Percentiles rank a stretch among this genome's conserved stretches.
These are phyloP conservation scores for Xenentodon cancila DNA, from an alignment of 2,797 vertebrate genomes.

Conservation along the genomic window DNA sequence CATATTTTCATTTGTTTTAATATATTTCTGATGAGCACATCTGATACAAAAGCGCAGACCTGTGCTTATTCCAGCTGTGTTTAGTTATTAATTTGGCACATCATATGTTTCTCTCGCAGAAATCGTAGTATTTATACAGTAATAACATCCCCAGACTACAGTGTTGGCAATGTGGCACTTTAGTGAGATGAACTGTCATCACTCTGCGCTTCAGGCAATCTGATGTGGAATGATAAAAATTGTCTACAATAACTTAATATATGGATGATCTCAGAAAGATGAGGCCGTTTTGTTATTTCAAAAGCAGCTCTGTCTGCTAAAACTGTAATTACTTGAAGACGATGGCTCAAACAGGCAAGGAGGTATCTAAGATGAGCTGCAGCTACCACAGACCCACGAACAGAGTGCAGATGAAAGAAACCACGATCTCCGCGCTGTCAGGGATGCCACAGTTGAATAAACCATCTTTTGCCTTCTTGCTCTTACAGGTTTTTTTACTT, in stretches of 20 bases:
- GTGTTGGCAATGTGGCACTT: constrained; percentile 13
- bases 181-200: constrained; percentile 19
- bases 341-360: constrained; percentile 23
- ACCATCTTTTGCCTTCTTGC: background rate
- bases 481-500: background rate
- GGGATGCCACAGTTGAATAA: background rate
- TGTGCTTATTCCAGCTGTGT: constrained; percentile 14
- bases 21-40: constrained; percentile 70
- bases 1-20: constrained; percentile 79
- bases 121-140: constrained; percentile 26
- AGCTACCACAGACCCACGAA: constrained; percentile 7
- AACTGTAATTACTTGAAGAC: constrained; percentile 39
- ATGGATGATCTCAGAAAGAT: background rate
- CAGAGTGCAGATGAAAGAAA: constrained; percentile 20
- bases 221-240: constrained; percentile 23
- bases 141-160: constrained; percentile 9
- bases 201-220: constrained; percentile 6
- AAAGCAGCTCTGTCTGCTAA: constrained; percentile 43
- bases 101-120: constrained; percentile 8
- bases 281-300: constrained; percentile 41
- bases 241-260: background rate
- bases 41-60: constrained; percentile 51
- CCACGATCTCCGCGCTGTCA: background rate
- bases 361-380: constrained; percentile 35
- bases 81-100: constrained; percentile 21